Conservation (phyloP, 1,140 invertebrate species). For the Pollicipes pollicipes region DNA sequence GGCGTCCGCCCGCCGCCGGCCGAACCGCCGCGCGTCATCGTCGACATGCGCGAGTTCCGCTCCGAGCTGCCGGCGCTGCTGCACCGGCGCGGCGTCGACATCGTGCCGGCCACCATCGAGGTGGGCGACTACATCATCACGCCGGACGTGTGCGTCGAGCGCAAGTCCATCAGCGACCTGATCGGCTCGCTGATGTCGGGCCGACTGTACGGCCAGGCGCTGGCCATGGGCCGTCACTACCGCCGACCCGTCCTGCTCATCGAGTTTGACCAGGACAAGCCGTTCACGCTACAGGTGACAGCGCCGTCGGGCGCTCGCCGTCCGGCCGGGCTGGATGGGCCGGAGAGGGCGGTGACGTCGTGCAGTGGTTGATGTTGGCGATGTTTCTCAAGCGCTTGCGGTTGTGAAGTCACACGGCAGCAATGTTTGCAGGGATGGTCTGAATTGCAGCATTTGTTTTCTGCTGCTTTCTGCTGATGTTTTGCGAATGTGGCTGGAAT, state of each 20-base stretch:
- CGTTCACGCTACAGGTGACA: conserved; percentile 63
- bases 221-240: conserved; percentile 75
- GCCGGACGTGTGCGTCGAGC: conserved; percentile 85
- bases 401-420: too few relatives aligned
- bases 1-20: conserved; percentile 23
- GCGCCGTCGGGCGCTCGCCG: too few relatives aligned
- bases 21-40: conserved; percentile 48
- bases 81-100: conserved; percentile 78
- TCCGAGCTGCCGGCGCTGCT: conserved; percentile 87
- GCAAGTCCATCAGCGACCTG: conserved; percentile 93
- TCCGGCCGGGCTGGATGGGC: too few relatives aligned
- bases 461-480: too few relatives aligned
- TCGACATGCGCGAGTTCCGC: conserved; percentile 96
- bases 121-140: conserved; percentile 95
- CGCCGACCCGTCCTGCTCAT: conserved; percentile 80
- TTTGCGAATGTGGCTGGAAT: too few relatives aligned
- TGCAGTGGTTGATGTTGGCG: too few relatives aligned
- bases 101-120: conserved; percentile 75
- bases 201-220: conserved; percentile 83
- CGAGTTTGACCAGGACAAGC: conserved; percentile 88
- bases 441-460: too few relatives aligned
- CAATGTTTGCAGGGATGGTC: too few relatives aligned
- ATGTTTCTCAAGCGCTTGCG: too few relatives aligned
- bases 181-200: conserved; percentile 90
- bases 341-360: too few relatives aligned